phyloP scores from a whole-genome alignment of 2,797 vertebrate species.

The Toxotes lorentzi region DNA sequence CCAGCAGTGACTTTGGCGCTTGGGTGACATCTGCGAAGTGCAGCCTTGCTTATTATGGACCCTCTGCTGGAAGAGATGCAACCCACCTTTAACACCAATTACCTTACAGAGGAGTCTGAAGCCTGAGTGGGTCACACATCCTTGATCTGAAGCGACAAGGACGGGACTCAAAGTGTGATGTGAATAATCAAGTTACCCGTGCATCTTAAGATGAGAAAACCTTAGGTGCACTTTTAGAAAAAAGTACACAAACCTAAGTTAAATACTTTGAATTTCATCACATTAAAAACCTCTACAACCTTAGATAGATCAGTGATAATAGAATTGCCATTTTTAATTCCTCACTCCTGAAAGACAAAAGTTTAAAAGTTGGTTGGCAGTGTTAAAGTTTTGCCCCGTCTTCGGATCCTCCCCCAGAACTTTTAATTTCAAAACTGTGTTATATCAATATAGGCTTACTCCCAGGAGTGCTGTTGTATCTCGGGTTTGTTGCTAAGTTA shows the following conservation, averaged over 20 bases:
- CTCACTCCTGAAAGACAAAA: constrained; percentile 19
- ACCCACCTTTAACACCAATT: constrained; percentile 70
- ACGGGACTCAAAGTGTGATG: constrained; percentile 32
- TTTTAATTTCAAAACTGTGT: constrained; percentile 52
- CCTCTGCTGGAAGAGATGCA: constrained; percentile 25
- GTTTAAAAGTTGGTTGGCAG: constrained; percentile 37
- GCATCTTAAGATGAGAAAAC: constrained; percentile 7
- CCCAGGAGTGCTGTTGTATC: constrained; percentile 45
- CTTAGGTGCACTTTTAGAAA: background rate
- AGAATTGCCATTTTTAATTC: background rate
- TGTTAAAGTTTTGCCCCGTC: constrained; percentile 35
- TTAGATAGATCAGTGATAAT: background rate
- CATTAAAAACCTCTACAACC: constrained; percentile 2
- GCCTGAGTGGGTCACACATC: constrained; percentile 26
- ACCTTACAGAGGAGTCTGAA: constrained; percentile 31
- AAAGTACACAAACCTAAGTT: background rate
- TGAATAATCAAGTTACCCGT: constrained; percentile 32
- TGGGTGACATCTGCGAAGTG: constrained; percentile 42
- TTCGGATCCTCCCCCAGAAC: constrained; percentile 36
- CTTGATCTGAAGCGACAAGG: constrained; percentile 43
- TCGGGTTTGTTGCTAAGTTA: constrained; percentile 45
- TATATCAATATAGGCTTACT: constrained; percentile 51
- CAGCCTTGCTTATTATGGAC: constrained; percentile 46
- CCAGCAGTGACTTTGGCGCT: constrained; percentile 48
- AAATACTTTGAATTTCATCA: background rate